These are phyloP conservation scores for Balaeniceps rex DNA, from an alignment of 2,113 vertebrate genomes.

Conservation along the genomic window DNA sequence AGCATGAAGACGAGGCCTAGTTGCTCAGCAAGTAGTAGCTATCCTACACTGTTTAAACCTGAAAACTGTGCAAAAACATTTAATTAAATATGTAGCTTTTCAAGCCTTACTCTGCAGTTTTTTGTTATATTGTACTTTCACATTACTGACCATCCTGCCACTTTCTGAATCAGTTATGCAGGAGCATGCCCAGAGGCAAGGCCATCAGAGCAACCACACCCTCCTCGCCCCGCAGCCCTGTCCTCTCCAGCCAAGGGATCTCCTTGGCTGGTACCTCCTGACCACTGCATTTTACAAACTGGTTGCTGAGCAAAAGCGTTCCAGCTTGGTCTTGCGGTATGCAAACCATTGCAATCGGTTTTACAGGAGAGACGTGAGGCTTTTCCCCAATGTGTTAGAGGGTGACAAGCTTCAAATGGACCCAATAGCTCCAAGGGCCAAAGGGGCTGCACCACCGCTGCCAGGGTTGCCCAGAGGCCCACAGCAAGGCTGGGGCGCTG, in stretches of 20 bases:
- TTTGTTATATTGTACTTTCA: not conserved
- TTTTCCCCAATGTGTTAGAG: not conserved
- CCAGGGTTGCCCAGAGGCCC: not conserved
- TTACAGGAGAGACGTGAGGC: not conserved
- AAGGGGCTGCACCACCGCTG: not conserved
- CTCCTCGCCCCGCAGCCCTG: fast-evolving
- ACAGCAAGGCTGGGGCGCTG: not conserved
- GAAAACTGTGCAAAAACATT: not conserved
- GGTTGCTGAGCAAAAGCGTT: not conserved
- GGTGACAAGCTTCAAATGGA: not conserved
- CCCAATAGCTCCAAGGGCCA: fast-evolving
- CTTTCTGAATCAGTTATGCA: not conserved
- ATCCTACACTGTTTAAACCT: not conserved
- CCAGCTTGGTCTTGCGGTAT: not conserved
- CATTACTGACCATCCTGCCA: fast-evolving
- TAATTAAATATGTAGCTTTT: not conserved
- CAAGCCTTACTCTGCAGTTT: not conserved
- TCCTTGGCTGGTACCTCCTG: not conserved
- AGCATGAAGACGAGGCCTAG: not conserved
- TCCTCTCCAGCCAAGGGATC: not conserved
- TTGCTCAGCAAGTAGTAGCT: not conserved
- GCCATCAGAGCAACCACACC: not conserved
- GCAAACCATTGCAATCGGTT: not conserved
- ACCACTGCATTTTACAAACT: not conserved
- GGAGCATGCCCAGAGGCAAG: not conserved